phyloP scores from a whole-genome alignment of 1,140 invertebrate species.

The Scaptomyza graminum region DNA sequence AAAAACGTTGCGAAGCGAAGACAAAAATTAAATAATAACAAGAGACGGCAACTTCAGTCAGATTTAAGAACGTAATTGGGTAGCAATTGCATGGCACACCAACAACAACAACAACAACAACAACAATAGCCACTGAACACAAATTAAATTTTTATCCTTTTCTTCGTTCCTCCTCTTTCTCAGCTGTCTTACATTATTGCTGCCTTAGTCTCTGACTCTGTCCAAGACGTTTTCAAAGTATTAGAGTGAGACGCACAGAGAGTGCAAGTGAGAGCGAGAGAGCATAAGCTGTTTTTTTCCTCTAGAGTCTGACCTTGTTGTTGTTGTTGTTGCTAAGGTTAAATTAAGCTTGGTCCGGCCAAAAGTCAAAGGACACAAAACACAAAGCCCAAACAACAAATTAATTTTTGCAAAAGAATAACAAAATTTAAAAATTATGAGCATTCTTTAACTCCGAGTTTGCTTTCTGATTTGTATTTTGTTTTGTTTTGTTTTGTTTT shows the following conservation, averaged over 20 bases:
- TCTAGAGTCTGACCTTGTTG: slow-evolving; percentile 24
- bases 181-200: neutral
- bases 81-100: slow-evolving; percentile 76
- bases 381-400: slow-evolving; percentile 26
- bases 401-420: slow-evolving; percentile 14
- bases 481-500: slow-evolving; percentile 2
- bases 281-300: neutral
- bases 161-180: slow-evolving; percentile 5
- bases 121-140: slow-evolving; percentile 64
- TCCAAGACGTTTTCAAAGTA: neutral
- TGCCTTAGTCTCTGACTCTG: neutral
- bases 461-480: neutral
- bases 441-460: slow-evolving; percentile 40
- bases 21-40: slow-evolving; percentile 82
- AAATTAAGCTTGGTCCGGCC: slow-evolving; percentile 68
- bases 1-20: slow-evolving; percentile 17
- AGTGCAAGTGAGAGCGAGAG: neutral
- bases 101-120: slow-evolving; percentile 28
- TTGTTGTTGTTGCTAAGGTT: slow-evolving; percentile 54
- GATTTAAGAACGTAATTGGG: slow-evolving; percentile 83
- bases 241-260: neutral
- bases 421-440: slow-evolving; percentile 73
- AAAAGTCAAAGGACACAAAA: slow-evolving; percentile 48
- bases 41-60: slow-evolving; percentile 78
- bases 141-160: slow-evolving; percentile 80